A percentile compares a stretch with the other conserved stretches of the same genome.
These are phyloP conservation scores for Pachyuromys duprasi DNA, from an alignment of 2,797 vertebrate species.

Conservation along the genomic window DNA sequence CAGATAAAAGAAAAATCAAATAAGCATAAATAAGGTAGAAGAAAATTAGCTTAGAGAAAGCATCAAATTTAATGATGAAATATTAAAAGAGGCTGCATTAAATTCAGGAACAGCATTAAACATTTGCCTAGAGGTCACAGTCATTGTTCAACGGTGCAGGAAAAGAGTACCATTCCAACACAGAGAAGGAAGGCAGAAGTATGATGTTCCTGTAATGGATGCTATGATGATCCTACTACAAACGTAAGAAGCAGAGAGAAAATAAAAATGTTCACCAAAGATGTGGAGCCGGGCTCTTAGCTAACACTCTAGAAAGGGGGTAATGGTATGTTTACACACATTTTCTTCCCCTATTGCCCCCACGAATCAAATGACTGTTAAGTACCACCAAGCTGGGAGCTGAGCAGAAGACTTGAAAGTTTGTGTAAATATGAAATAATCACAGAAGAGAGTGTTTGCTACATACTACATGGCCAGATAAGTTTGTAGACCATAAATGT, in stretches of 20 bases:
- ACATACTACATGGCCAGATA: background rate
- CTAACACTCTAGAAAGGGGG: background rate
- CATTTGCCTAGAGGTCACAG: slow-evolving; percentile 34
- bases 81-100: slow-evolving; percentile 45
- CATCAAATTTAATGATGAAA: slow-evolving; percentile 52
- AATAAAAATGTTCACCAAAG: background rate
- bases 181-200: slow-evolving; percentile 9
- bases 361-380: background rate
- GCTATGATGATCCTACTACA: background rate
- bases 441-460: background rate
- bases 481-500: background rate
- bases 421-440: background rate
- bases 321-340: background rate
- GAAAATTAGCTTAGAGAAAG: slow-evolving; percentile 65
- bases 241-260: background rate
- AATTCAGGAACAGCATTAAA: slow-evolving; percentile 53
- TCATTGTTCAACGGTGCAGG: background rate
- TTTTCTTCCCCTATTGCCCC: background rate
- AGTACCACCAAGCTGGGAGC: background rate
- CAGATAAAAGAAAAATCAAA: slow-evolving; percentile 69
- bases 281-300: background rate
- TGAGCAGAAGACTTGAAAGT: background rate
- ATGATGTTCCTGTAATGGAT: background rate
- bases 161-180: background rate
- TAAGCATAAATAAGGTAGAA: slow-evolving; percentile 62